These are phyloP conservation scores for Apocheima hispidaria DNA, from an alignment of 2,888 invertebrate genomes.

Conservation along the genomic window DNA sequence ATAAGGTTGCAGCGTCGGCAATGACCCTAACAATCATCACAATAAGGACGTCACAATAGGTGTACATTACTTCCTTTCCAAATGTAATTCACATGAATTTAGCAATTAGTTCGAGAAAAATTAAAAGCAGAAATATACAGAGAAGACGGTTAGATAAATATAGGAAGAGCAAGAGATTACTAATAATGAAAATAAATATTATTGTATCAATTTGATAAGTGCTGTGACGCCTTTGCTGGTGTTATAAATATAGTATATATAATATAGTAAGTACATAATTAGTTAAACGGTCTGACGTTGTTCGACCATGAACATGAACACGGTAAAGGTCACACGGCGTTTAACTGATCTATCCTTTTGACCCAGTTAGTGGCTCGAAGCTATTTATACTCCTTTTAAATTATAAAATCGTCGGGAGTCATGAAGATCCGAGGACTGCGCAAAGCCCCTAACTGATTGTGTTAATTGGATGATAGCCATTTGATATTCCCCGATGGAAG, in stretches of 20 bases:
- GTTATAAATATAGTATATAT: neutral
- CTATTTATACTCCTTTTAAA: slow-evolving; percentile 18
- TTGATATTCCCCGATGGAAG: neutral
- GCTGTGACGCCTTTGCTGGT: neutral
- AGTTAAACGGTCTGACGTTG: slow-evolving; percentile 13
- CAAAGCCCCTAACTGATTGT: neutral
- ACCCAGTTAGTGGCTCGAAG: slow-evolving; percentile 27
- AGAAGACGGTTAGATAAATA: too few species aligned
- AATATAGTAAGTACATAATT: neutral
- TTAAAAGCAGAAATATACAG: too few species aligned
- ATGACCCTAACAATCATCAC: too few species aligned
- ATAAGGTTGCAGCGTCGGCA: too few species aligned
- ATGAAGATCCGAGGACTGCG: neutral
- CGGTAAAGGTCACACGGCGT: slow-evolving; percentile 32
- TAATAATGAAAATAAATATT: too few species aligned
- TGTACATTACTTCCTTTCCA: too few species aligned
- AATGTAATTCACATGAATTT: too few species aligned
- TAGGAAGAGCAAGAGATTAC: too few species aligned
- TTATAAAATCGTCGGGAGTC: slow-evolving; percentile 8
- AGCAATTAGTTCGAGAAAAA: too few species aligned
- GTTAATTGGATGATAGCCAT: slow-evolving; percentile 1
- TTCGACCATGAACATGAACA: slow-evolving; percentile 32
- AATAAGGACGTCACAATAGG: too few species aligned
- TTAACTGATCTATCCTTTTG: slow-evolving; percentile 37
- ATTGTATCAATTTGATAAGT: neutral